Conservation (phyloP, 35 echinoderm and acorn worm species). For the Apostichopus parvimensis region DNA sequence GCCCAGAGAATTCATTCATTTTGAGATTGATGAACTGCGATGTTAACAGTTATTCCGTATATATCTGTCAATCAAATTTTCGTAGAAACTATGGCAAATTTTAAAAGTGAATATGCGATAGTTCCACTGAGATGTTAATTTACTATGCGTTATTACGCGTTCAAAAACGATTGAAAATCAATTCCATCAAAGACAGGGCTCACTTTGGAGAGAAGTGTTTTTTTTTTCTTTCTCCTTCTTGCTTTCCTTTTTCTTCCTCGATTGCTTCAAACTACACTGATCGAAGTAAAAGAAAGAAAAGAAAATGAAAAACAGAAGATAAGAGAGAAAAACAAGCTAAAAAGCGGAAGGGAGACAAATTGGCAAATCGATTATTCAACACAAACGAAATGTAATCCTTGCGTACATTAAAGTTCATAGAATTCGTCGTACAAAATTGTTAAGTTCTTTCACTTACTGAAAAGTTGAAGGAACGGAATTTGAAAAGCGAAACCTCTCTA, state of each 20-base stretch:
- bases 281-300: not conserved
- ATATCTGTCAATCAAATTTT: not conserved
- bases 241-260: not conserved
- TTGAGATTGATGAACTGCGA: not conserved
- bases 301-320: no score
- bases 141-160: not conserved
- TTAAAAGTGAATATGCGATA: not conserved
- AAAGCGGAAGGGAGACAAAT: not conserved
- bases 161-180: not conserved
- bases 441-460: no score
- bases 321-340: not conserved
- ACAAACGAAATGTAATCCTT: no score
- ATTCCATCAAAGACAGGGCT: not conserved
- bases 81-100: not conserved
- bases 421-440: no score
- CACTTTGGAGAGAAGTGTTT: not conserved
- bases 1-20: not conserved
- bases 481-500: no score
- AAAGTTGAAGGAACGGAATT: no score
- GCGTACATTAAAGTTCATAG: no score
- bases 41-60: not conserved
- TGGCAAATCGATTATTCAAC: not conserved
- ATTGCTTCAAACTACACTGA: not conserved
- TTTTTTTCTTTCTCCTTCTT: not conserved
- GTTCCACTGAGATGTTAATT: no score